Conservation (phyloP, 2,888 invertebrate genomes). For the Heptascelio sp. region DNA sequence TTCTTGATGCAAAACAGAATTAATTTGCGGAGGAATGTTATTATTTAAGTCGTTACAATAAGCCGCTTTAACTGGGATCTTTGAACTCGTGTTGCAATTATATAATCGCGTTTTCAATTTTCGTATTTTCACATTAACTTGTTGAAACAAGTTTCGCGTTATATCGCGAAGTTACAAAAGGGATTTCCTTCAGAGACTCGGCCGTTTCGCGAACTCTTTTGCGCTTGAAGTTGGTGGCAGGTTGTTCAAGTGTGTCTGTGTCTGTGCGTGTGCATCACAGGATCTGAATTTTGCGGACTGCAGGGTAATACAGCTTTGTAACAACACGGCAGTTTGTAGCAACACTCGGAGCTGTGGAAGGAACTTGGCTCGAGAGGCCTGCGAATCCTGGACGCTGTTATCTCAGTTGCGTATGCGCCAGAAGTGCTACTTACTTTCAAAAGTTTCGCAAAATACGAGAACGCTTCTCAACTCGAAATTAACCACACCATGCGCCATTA, state of each 20-base stretch:
- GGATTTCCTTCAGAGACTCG: conserved; percentile 58
- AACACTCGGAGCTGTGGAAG: conserved; percentile 47
- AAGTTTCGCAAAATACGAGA: conserved; percentile 71
- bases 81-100: conserved; percentile 62
- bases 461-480: conserved; percentile 72
- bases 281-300: conserved; percentile 55
- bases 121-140: conserved; percentile 63
- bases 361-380: conserved; percentile 67
- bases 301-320: conserved; percentile 60
- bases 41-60: conserved; percentile 63
- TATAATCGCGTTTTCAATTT: conserved; percentile 65
- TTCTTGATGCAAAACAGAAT: conserved; percentile 30
- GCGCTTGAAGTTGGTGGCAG: conserved; percentile 42
- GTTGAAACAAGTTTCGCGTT: conserved; percentile 59
- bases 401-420: conserved; percentile 68
- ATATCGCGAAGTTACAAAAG: conserved; percentile 57
- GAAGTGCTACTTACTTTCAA: conserved; percentile 69
- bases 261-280: conserved; percentile 29
- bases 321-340: conserved; percentile 63
- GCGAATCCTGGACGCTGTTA: conserved; percentile 65
- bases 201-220: conserved; percentile 59
- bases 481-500: conserved; percentile 70
- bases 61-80: conserved; percentile 50
- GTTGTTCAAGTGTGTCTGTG: neutral
- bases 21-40: conserved; percentile 35